Conservation (phyloP, 37 sponge, comb jelly and placozoan genomes). For the Ephydatia muelleri region DNA sequence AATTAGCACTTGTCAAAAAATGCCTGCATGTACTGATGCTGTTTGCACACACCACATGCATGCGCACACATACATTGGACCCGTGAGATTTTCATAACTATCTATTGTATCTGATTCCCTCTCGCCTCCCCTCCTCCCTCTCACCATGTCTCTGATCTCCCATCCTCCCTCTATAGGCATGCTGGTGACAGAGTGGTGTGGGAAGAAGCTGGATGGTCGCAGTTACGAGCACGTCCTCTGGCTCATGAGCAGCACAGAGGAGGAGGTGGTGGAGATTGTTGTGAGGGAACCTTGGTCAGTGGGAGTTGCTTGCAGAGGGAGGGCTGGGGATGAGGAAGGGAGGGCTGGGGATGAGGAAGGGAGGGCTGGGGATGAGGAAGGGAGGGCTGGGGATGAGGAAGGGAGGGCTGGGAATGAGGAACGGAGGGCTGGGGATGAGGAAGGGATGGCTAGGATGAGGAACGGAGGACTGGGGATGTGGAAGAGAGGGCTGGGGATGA, state of each 20-base stretch:
- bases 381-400: no score
- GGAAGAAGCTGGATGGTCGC: conserved; percentile 20
- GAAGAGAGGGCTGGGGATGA: no score
- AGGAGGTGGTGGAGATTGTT: conserved; percentile 14
- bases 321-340: background rate
- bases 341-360: no score
- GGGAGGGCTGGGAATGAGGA: no score
- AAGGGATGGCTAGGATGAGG: no score
- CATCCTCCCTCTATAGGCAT: conserved; percentile 12
- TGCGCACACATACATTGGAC: no score
- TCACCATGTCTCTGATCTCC: background rate
- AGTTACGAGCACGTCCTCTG: conserved; percentile 39
- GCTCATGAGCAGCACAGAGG: background rate
- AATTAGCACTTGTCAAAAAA: no score
- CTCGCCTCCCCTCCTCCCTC: background rate
- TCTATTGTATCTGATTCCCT: background rate
- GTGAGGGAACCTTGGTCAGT: conserved; percentile 45
- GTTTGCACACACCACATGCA: no score
- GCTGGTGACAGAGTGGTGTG: conserved; percentile 29
- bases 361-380: no score
- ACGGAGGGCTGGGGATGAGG: no score
- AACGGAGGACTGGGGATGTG: background rate
- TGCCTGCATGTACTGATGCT: no score
- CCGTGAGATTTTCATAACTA: no score
- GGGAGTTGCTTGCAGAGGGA: background rate